Base-by-base conservation (phyloP, 2,888 invertebrate genomes). In the Leptopilina syphax region DNA sequence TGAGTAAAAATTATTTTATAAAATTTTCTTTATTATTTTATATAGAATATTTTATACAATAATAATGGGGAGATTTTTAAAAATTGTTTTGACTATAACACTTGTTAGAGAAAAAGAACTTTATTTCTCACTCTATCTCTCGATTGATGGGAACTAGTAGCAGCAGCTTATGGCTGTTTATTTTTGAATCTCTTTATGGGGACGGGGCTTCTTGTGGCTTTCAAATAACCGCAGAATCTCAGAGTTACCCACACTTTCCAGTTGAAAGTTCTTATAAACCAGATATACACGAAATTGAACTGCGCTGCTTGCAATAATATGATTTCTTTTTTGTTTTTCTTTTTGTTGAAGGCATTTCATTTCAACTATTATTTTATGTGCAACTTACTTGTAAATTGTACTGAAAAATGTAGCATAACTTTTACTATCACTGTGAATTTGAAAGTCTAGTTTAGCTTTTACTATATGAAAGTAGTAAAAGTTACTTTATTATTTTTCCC, bases 101-200 rank as follows among this genome's bases (percentile, higher is more conserved):
- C 5, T 24, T 24, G 18, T 5, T 13, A 50, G 13, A 50, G 13
- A 27, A 34, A 63, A 70, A 34, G 24, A 47, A 8, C 34, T 70
- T 70, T 70, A 70, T 57, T 54, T 54, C 13, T 70, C 34, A 34
- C 27, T 34, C 27, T 34, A 3, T 34, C 13, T 27, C 54, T 34
- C 50, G 34, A 54, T 18, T 68, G 44, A 18, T 68, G 44, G 67
- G 18, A 18, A 68, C 18, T 68, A 18, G 54, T 70, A 27, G 70
- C 54, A 70, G 34, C 34, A 34, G 34, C n/a, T 34, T 73, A 73
- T n/a, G 34, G 57, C 7, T 73, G 73, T 57, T 73, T 73, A 73
- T 73, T 73, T 73, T 73, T 57, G 54, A 57, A 54, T 34, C 73
- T 54, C 34, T 70, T 54, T 57, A 73, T 73, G 54, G 73, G 57